Conservation (phyloP, 2,113 vertebrate genomes). For the Tragelaphus scriptus region DNA sequence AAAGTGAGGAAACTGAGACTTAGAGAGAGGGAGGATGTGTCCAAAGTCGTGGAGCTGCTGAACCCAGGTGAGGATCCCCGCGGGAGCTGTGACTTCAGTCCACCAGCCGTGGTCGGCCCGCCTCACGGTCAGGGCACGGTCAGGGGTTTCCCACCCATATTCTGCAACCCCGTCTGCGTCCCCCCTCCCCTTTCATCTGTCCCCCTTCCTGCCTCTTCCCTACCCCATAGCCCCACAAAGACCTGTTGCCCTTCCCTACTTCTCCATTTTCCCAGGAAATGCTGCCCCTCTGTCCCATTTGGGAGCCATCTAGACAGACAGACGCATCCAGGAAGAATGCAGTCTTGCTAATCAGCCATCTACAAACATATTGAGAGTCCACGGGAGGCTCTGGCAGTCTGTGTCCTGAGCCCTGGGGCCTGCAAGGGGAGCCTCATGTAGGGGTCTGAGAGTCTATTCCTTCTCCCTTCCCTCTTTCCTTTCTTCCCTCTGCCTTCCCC, state of each 20-base stretch:
- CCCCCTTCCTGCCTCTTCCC: not conserved
- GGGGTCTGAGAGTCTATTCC: not conserved
- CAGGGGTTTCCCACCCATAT: not conserved
- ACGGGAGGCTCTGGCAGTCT: accelerated
- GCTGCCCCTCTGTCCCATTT: not conserved
- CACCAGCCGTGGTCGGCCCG: accelerated
- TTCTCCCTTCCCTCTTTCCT: not conserved
- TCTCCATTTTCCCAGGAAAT: not conserved
- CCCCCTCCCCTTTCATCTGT: not conserved
- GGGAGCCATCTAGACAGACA: not conserved
- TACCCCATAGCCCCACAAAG: not conserved
- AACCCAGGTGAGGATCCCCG: not conserved
- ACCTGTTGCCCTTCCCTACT: not conserved
- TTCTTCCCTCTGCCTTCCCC: not conserved
- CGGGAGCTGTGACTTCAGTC: accelerated
- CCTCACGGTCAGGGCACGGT: accelerated
- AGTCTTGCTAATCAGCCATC: not conserved
- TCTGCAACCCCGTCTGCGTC: not conserved
- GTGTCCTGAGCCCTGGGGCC: too few species aligned
- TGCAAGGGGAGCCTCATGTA: not conserved
- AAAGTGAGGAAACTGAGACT: not conserved
- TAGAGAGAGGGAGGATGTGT: not conserved
- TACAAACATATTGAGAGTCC: not conserved
- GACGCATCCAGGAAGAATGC: not conserved
- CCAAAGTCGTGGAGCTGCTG: accelerated